A percentile compares a stretch with the other conserved stretches of the same genome.
Evolutionary conservation across 2,888 invertebrate genomes (phyloP).

Genomic region (Pterobdella sp.): DNA sequence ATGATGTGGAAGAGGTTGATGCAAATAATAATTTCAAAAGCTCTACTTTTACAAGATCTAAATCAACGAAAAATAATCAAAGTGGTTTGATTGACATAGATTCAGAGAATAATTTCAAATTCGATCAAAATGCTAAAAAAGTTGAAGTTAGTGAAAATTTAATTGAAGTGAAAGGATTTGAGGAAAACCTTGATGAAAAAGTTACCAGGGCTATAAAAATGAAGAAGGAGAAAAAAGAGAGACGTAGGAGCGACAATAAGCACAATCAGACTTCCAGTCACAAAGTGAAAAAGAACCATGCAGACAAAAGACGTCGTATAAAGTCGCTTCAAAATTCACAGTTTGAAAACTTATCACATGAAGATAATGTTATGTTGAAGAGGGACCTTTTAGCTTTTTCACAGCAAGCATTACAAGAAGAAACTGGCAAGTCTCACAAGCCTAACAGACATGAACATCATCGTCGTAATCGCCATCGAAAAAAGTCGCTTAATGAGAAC

Average conservation of each 20-base stretch:
- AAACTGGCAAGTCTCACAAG: not conserved
- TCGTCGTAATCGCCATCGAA: not conserved
- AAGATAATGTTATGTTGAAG: not conserved
- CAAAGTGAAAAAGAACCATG: not conserved
- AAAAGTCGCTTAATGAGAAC: not conserved
- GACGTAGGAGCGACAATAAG: not conserved
- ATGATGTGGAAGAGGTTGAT: not conserved
- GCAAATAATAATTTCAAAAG: not conserved
- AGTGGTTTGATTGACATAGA: no score
- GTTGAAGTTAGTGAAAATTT: not conserved
- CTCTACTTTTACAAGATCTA: no score
- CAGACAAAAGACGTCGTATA: not conserved
- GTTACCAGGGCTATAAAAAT: not conserved
- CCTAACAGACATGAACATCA: not conserved
- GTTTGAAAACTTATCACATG: not conserved
- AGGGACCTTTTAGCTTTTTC: not conserved
- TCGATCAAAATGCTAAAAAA: not conserved
- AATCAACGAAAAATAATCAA: no score
- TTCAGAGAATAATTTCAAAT: no score
- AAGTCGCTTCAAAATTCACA: not conserved
- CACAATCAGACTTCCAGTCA: not conserved
- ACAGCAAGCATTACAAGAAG: conserved; percentile 2
- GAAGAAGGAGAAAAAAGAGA: not conserved
- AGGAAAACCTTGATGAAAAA: not conserved
- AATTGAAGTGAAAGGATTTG: not conserved